phyloP scores from a whole-genome alignment of 2,113 vertebrate species.

The Stigmatopora argus region DNA sequence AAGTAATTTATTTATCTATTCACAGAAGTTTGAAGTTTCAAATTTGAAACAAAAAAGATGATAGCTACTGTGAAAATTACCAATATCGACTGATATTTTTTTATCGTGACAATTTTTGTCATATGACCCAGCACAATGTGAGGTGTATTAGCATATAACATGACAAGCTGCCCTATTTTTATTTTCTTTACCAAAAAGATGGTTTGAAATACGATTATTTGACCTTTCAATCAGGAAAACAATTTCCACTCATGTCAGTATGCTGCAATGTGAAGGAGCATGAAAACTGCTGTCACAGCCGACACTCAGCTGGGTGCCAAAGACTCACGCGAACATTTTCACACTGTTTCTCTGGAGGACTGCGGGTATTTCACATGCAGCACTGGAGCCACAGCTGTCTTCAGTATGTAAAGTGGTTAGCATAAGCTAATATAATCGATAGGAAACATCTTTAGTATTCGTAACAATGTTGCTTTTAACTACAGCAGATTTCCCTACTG shows the following conservation, averaged over 20 bases:
- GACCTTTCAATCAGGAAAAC: slow-evolving; percentile 34
- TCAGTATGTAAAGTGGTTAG: background rate
- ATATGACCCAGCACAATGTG: no score
- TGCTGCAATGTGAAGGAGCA: slow-evolving; percentile 25
- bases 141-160: background rate
- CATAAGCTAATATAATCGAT: slow-evolving; percentile 1
- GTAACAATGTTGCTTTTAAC: background rate
- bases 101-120: no score
- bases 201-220: background rate
- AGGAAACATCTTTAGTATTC: background rate
- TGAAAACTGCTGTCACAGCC: slow-evolving; percentile 32
- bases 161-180: background rate
- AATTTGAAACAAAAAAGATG: no score
- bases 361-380: slow-evolving; percentile 30
- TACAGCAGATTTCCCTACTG: slow-evolving; percentile 6
- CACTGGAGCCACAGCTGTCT: slow-evolving; percentile 9
- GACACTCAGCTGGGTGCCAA: slow-evolving; percentile 39
- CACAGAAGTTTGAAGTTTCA: no score
- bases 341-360: slow-evolving; percentile 30
- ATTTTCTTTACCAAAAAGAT: background rate
- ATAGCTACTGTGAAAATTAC: no score
- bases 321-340: slow-evolving; percentile 51
- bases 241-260: slow-evolving; percentile 17
- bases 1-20: no score
- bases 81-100: no score